Evolutionary conservation across 2,113 vertebrate species (phyloP), one percentile per base, ranked within the genome.

Genomic region (Triplophysa tibetana): DNA sequence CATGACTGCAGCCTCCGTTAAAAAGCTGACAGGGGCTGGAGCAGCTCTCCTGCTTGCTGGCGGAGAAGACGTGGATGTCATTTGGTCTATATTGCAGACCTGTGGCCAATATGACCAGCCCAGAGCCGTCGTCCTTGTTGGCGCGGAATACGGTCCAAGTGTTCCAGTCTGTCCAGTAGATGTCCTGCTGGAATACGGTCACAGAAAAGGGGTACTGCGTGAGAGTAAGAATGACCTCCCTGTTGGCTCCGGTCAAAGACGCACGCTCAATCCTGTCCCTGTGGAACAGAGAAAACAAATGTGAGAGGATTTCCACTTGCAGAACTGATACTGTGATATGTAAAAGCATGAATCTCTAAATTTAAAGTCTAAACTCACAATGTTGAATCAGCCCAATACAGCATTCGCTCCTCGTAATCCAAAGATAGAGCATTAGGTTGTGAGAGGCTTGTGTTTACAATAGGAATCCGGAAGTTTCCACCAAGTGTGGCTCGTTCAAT

Each of bases 1-100:
- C 87, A 52, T 98, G 94, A 86, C 97, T 98, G 87, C 97, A 98
- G 75, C 97, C 97, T 9, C 97, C 97, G 13, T 98, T 98, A 83
- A 97, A 98, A 85, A 94, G 93, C 73, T 93, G 92, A 67, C 97
- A 98, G 78, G 93, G 93, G 80, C 95, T 98, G 82, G 86, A 86
- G 83, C 97, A 98, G n/a, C 85, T 92, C 78, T 94, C 92, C 60
- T 95, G 95, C 77, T 93, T 95, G 26, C 88, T 91, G 48, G 89
- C 94, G 11, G 92, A 76, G 85, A 91, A 93, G 23, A 93, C 86
- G 0, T 94, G 92, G 81, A 98, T 95, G 87, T 94, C 94, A 81
- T 92, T 95, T 0, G 95, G 96, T 58, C 86, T 89, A 84, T 89
- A 88, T 43, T 93, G 89, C 72, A 97, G 85, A 78, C 90, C 90